Percentiles rank a stretch among this genome's conserved stretches.
Conservation (phyloP, 2,888 invertebrate genomes). For the Cheilosia grossa region DNA sequence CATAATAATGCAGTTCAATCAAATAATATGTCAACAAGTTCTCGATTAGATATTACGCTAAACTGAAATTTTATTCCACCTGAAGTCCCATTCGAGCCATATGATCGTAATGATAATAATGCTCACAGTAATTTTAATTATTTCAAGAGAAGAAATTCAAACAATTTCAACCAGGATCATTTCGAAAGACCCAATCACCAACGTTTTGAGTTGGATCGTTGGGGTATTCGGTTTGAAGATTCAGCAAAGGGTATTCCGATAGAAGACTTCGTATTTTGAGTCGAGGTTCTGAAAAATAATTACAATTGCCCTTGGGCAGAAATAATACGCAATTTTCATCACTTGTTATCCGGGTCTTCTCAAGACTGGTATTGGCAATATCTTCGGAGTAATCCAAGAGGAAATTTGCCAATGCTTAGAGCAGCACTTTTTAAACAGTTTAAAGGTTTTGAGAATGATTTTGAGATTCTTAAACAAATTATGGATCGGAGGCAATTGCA, state of each 20-base stretch:
- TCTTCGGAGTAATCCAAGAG: no score
- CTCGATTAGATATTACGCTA: no score
- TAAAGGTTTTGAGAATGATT: slow-evolving; percentile 13
- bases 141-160: background rate
- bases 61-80: no score
- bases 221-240: slow-evolving; percentile 45
- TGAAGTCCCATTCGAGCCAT: background rate
- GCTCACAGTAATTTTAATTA: background rate
- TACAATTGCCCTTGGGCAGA: background rate
- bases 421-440: background rate
- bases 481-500: background rate
- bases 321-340: no score
- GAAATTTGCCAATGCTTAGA: no score
- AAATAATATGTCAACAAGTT: no score
- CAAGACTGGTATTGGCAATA: no score
- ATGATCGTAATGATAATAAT: background rate
- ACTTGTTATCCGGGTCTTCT: no score
- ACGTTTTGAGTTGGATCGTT: slow-evolving; percentile 36
- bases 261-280: background rate
- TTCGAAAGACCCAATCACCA: background rate
- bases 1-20: no score
- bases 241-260: background rate
- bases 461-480: background rate
- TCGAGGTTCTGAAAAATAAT: slow-evolving; percentile 1
- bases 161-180: background rate